Evolutionary conservation across 2,888 invertebrate genomes (phyloP).

Genomic region (Glaucopsyche alexis): DNA sequence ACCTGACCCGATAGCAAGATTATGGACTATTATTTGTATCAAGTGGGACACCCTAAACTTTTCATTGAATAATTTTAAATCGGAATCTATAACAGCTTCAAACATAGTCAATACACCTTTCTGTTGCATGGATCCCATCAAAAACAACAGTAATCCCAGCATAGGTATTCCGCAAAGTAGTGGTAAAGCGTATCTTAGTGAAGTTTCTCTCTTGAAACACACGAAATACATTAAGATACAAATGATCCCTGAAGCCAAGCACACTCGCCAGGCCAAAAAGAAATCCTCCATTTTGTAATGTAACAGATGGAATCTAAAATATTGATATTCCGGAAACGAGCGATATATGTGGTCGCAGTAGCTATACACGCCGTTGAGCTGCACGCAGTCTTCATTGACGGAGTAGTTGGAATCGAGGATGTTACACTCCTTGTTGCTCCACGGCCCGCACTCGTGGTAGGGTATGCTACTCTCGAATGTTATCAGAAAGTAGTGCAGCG

Average conservation of each 20-base stretch:
- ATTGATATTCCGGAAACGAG: conserved; percentile 66
- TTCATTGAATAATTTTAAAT: conserved; percentile 48
- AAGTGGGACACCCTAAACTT: conserved; percentile 45
- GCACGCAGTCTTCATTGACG: conserved; percentile 59
- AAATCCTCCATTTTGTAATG: conserved; percentile 42
- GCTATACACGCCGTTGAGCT: conserved; percentile 37
- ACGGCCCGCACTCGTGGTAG: conserved; percentile 57
- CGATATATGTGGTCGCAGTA: conserved; percentile 52
- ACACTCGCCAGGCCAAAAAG: conserved; percentile 58
- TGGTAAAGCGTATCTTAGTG: conserved; percentile 49
- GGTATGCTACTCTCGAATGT: conserved; percentile 64
- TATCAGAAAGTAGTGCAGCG: conserved; percentile 64
- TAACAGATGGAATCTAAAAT: conserved; percentile 50
- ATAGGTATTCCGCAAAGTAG: conserved; percentile 50
- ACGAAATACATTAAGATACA: conserved; percentile 49
- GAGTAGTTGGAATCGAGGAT: conserved; percentile 55
- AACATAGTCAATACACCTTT: conserved; percentile 59
- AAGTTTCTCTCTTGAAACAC: conserved; percentile 52
- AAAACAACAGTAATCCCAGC: conserved; percentile 47
- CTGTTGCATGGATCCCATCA: conserved; percentile 64
- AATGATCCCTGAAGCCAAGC: conserved; percentile 55
- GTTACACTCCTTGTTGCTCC: conserved; percentile 53
- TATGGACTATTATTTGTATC: conserved; percentile 49
- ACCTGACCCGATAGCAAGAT: conserved; percentile 58
- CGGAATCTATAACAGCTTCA: conserved; percentile 53